Percentiles rank a stretch among this genome's conserved stretches.
Evolutionary conservation across 2,797 vertebrate genomes (phyloP).

Genomic region (Smutsia gigantea): DNA sequence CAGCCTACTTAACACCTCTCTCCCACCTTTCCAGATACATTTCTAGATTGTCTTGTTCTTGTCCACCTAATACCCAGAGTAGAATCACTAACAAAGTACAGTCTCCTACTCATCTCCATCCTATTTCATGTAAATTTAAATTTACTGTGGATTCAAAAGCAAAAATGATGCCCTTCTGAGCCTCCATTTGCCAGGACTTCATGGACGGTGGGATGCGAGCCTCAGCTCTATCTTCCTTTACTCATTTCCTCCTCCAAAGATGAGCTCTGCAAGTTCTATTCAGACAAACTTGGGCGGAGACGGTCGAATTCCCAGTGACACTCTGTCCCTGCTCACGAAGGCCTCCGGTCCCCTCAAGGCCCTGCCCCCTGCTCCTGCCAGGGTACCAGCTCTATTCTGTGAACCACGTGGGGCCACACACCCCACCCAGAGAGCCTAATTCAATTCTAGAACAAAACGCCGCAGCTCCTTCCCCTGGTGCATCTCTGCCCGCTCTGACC

Average conservation of each 20-base stretch:
- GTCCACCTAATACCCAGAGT: not conserved
- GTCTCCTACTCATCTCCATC: not conserved
- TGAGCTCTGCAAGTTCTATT: not conserved
- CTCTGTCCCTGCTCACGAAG: not conserved
- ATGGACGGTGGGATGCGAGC: not conserved
- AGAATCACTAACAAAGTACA: not conserved
- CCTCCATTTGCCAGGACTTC: not conserved
- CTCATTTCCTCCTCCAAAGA: not conserved
- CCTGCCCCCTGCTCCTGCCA: not conserved
- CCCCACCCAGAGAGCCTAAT: not conserved
- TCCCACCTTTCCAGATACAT: not conserved
- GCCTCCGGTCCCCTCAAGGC: not conserved
- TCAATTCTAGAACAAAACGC: not conserved
- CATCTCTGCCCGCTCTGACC: rapidly evolving
- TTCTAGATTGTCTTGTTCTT: not conserved
- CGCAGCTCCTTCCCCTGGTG: not conserved
- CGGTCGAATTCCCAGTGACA: not conserved
- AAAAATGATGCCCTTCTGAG: not conserved
- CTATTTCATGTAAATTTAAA: not conserved
- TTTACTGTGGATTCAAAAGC: not conserved
- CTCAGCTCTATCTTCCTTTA: not conserved
- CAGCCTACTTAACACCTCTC: not conserved
- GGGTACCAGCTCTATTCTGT: rapidly evolving
- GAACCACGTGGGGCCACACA: rapidly evolving
- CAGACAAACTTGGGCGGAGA: not conserved